Evolutionary conservation across 2,797 vertebrate genomes (phyloP).

Genomic region (Poeciliopsis gracilis): DNA sequence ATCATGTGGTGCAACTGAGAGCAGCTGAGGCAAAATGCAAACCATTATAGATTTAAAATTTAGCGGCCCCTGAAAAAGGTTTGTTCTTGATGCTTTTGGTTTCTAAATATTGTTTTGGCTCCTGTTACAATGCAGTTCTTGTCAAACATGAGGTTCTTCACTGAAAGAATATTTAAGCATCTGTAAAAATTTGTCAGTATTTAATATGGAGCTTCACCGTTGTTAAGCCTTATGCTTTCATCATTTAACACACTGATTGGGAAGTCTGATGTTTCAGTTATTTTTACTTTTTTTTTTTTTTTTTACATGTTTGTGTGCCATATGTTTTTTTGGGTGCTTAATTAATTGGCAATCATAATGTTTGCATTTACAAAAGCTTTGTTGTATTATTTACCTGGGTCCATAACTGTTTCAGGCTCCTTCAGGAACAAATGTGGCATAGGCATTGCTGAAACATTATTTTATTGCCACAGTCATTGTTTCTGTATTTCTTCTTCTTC

Average conservation of each 20-base stretch:
- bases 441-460: neutral
- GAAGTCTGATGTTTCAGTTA: neutral
- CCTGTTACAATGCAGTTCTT: neutral
- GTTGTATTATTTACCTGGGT: neutral
- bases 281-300: neutral
- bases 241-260: neutral
- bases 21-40: conserved; percentile 18
- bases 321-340: neutral
- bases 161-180: neutral
- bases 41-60: conserved; percentile 19
- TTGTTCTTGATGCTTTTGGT: neutral
- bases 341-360: neutral
- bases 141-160: neutral
- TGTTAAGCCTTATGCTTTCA: neutral
- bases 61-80: neutral
- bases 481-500: neutral
- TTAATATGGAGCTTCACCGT: neutral
- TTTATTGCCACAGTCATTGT: neutral
- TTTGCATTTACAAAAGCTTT: neutral
- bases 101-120: neutral
- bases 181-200: neutral
- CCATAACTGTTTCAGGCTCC: neutral
- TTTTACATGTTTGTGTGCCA: neutral
- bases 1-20: conserved; percentile 22
- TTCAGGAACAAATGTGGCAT: neutral